Base-by-base conservation (phyloP, 2,888 invertebrate genomes). In the Nemotelus pantherinus region DNA sequence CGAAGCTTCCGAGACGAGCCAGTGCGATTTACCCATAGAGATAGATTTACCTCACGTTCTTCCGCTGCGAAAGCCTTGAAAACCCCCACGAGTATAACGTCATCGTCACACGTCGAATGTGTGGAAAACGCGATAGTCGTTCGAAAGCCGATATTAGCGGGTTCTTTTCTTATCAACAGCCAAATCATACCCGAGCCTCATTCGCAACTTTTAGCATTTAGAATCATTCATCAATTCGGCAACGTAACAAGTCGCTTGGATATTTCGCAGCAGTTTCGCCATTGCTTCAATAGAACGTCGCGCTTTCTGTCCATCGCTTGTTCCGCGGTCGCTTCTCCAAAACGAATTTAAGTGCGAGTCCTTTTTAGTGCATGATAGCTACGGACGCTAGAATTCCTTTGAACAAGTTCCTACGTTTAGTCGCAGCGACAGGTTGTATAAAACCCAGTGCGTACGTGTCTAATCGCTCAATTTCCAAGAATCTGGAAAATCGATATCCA, bases 401-500 rank as follows among this genome's bases (percentile, higher is more conserved):
- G 6, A 50, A 9, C 1, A 50, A 50, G 50, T 50, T 50, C 50
- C 50, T 50, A 58, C 25, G n/a, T 25, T 58, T 58, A 5, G 58
- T 58, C 6, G 6, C 25, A 7, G 9, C 58, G 25, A n/a, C 4
- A n/a, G 58, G 4, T 58, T 25, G n/a, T n/a, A 25, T 58, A 58
- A 4, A 25, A 2, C 53, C 10, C 53, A 41, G 53, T 70, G 70
- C 70, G 70, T 70, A 70, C 70, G 70, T 70, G 60, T 74, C 74
- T 1, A 48, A 41, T 47, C 74, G 48, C 39, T 41, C 48, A 48
- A 55, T 48, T 3, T 74, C 50, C 39, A 63, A 74, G 63, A 60
- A 43, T 63, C 74, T 63, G 74, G 74, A 74, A 74, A 74, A 74
- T 74, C 74, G 74, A 74, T 74, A 74, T 41, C 25, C 55, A 53